These are phyloP conservation scores for Actinostola sp. DNA, from an alignment of 92 coral and sea anemone species.

Conservation along the genomic window DNA sequence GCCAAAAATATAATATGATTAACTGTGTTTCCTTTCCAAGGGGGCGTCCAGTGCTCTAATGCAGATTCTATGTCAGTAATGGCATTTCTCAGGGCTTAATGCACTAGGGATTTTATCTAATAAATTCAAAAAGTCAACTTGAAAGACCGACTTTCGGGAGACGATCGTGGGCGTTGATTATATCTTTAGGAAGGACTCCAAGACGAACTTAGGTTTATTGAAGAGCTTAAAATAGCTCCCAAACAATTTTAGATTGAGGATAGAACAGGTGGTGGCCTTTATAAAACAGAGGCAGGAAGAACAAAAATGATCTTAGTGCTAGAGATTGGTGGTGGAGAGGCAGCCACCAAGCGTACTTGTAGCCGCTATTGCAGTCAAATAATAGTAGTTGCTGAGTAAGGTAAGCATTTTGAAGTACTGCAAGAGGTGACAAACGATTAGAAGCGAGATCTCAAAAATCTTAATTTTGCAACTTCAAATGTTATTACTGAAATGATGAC, in stretches of 20 bases:
- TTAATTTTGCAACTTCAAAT: too few relatives aligned
- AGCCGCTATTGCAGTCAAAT: not conserved
- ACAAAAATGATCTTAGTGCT: not conserved
- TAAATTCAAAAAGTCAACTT: constrained; percentile 28
- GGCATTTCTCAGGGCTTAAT: constrained; percentile 33
- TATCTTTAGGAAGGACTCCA: constrained; percentile 36
- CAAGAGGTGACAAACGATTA: too few relatives aligned
- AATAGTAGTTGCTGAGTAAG: constrained; percentile 2
- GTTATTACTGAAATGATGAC: too few relatives aligned
- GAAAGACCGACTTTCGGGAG: constrained; percentile 40
- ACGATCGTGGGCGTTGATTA: constrained; percentile 31
- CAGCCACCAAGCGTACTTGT: not conserved
- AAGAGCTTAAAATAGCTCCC: constrained; percentile 28
- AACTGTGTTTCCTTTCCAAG: constrained; percentile 20
- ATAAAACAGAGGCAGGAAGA: constrained; percentile 17
- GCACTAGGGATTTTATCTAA: constrained; percentile 34
- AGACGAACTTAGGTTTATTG: constrained; percentile 22
- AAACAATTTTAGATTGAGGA: constrained; percentile 6
- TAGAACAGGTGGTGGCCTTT: constrained; percentile 6
- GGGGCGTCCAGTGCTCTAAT: constrained; percentile 30
- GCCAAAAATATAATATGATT: constrained; percentile 1
- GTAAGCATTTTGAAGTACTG: not conserved
- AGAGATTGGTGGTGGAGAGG: constrained; percentile 1
- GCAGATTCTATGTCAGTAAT: constrained; percentile 12
- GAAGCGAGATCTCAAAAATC: too few relatives aligned